Conservation (phyloP, 92 coral and sea anemone genomes). For the Pocillopora meandrina region DNA sequence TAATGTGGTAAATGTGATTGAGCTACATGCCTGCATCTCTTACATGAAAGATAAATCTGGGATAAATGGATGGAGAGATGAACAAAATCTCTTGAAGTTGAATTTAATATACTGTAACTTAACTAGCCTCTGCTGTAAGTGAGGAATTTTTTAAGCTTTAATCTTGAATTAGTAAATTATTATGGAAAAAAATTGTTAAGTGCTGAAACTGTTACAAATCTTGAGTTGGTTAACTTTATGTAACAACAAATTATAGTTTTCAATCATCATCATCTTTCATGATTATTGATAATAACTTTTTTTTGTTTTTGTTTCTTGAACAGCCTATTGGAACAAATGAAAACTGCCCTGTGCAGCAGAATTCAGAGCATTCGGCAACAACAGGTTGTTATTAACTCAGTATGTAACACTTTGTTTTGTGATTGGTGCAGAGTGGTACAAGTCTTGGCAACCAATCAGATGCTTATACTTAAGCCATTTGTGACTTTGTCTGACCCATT, state of each 20-base stretch:
- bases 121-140: not conserved
- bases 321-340: constrained; percentile 51
- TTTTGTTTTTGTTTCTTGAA: not conserved
- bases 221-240: too few species aligned
- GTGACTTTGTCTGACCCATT: too few species aligned
- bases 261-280: not conserved
- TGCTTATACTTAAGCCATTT: too few species aligned
- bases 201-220: too few species aligned
- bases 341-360: constrained; percentile 21
- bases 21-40: constrained; percentile 63
- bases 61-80: constrained; percentile 62
- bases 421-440: too few species aligned
- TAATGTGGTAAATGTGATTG: constrained; percentile 17
- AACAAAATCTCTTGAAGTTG: constrained; percentile 30
- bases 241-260: too few species aligned
- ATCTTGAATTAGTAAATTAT: too few species aligned
- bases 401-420: too few species aligned
- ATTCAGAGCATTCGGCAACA: constrained; percentile 16
- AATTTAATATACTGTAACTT: too few species aligned
- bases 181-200: too few species aligned
- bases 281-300: not conserved
- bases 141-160: too few species aligned
- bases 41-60: constrained; percentile 74
- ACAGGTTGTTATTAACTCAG: constrained; percentile 39
- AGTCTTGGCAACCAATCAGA: too few species aligned